These are phyloP conservation scores for Macrosoma leucophasiata DNA, from an alignment of 2,888 invertebrate species.

Conservation along the genomic window DNA sequence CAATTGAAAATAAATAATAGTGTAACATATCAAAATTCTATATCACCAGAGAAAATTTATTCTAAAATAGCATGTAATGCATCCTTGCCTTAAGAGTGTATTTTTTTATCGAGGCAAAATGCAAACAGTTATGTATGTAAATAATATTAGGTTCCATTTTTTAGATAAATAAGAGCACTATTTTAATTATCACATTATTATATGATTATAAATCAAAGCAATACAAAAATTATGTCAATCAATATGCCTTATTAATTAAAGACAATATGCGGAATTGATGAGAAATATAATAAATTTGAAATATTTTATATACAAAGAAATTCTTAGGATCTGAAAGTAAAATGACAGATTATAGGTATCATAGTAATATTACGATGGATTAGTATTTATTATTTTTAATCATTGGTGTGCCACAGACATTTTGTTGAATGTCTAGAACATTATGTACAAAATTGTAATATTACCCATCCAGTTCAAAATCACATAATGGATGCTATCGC, in stretches of 20 bases:
- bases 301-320: constrained; percentile 21
- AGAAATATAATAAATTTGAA: constrained; percentile 22
- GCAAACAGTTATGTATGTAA: constrained; percentile 30
- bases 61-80: constrained; percentile 49
- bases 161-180: constrained; percentile 21
- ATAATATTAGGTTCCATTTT: constrained; percentile 26
- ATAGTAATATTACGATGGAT: no score
- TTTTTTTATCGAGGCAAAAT: constrained; percentile 12
- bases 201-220: constrained; percentile 14
- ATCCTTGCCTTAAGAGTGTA: constrained; percentile 41
- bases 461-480: no score
- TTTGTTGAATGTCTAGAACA: no score
- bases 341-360: no score
- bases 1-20: no score
- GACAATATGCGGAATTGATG: no score
- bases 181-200: no score
- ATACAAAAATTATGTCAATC: constrained; percentile 32
- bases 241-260: constrained; percentile 46
- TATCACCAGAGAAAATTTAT: constrained; percentile 16
- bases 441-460: constrained; percentile 38
- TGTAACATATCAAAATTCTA: constrained; percentile 22
- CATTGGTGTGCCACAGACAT: no score
- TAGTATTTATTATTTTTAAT: no score
- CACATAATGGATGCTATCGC: no score
- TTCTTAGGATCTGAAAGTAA: no score